A percentile compares a stretch with the other conserved stretches of the same genome.
phyloP scores from a whole-genome alignment of 2,797 vertebrate genomes.

The Acanthurus tractus region DNA sequence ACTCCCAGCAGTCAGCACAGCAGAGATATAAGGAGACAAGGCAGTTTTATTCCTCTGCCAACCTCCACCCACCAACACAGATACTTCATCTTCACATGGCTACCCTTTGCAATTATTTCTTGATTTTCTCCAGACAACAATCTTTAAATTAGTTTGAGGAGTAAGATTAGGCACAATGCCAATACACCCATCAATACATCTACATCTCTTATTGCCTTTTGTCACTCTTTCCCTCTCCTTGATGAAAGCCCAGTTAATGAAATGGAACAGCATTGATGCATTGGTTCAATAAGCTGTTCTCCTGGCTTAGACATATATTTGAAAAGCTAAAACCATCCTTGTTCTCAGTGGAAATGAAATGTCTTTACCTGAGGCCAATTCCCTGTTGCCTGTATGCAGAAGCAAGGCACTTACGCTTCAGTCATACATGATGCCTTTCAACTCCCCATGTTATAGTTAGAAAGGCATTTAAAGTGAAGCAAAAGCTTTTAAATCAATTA shows the following conservation, averaged over 20 bases:
- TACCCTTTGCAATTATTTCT: slow-evolving; percentile 75
- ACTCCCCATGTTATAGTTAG: slow-evolving; percentile 15
- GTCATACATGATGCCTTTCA: slow-evolving; percentile 36
- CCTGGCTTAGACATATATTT: slow-evolving; percentile 60
- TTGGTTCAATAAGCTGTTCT: slow-evolving; percentile 70
- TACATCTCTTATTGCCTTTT: slow-evolving; percentile 65
- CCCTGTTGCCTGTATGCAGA: slow-evolving; percentile 34
- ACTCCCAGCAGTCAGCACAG: slow-evolving; percentile 61
- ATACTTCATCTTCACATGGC: slow-evolving; percentile 69
- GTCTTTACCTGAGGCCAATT: slow-evolving; percentile 58
- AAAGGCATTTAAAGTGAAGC: slow-evolving; percentile 24
- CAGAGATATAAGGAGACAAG: slow-evolving; percentile 68
- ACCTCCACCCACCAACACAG: slow-evolving; percentile 60
- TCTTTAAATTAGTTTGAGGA: slow-evolving; percentile 58
- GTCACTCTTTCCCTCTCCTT: slow-evolving; percentile 38
- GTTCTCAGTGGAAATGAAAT: slow-evolving; percentile 66
- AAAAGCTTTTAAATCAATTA: slow-evolving; percentile 33
- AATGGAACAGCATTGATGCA: slow-evolving; percentile 71
- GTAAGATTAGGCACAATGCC: slow-evolving; percentile 72
- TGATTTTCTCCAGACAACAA: slow-evolving; percentile 61
- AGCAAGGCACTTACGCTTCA: slow-evolving; percentile 32
- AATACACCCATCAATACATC: slow-evolving; percentile 75
- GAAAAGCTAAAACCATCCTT: slow-evolving; percentile 59
- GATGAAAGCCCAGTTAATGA: slow-evolving; percentile 78
- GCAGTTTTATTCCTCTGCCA: slow-evolving; percentile 60